Evolutionary conservation across 2,113 vertebrate species (phyloP), one percentile per base, ranked within the genome.

Genomic region (Chamaea fasciata): DNA sequence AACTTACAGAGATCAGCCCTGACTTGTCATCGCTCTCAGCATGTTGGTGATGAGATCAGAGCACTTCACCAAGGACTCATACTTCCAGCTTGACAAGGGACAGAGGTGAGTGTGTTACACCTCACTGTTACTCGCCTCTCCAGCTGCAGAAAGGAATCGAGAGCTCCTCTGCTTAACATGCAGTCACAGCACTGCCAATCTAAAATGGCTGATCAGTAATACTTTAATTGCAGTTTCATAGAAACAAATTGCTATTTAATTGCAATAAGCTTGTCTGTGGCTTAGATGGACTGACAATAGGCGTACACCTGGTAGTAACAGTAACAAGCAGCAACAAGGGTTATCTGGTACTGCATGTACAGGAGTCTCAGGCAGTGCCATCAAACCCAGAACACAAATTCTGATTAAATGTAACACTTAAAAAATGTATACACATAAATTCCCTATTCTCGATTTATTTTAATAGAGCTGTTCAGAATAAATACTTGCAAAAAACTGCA

Each of bases 221-320:
- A 97, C 97, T 97, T 98, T 98, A 98, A 98, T 98, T 98, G 98
- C 97, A 98, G 98, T 98, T 98, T 98, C 98, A 98, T 97, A 97
- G 98, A 98, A 98, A 98, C 98, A 98, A 98, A 98, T 98, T 98
- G 98, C 98, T 97, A 88, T 98, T 98, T 98, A 98, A 98, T 98
- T 98, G 96, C 97, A 98, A 95, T 97, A 97, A 98, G 97, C 97
- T 97, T 96, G 98, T 97, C 96, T 96, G 98, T 94, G 97, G 97
- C 97, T 98, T 97, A 96, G 96, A 95, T 92, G 97, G 96, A 97
- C 98, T 97, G 93, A 98, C 97, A 97, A 95, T 91, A 96, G 96
- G 91, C 89, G 63, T 87, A 90, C 92, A 96, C 96, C 87, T 84
- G 92, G 83, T 96, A 95, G 70, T 41, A 92, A 94, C 76, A 37